Conservation (phyloP, 2,888 invertebrate genomes). For the Tridacna gigas region DNA sequence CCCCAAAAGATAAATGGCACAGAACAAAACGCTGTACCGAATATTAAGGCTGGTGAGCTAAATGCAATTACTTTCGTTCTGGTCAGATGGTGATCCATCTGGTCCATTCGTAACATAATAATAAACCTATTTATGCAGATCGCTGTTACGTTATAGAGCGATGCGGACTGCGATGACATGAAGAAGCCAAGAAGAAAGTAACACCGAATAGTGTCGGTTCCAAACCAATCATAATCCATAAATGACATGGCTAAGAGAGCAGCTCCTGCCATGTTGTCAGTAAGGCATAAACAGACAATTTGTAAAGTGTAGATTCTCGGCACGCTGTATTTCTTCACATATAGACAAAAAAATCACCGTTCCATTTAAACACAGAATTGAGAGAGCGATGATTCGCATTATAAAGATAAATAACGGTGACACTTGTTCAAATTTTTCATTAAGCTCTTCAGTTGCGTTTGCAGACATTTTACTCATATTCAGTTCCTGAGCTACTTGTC, state of each 20-base stretch:
- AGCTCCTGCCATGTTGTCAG: conserved; percentile 9
- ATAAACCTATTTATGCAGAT: conserved; percentile 17
- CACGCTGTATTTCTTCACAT: not conserved
- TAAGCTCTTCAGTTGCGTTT: no score
- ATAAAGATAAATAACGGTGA: not conserved
- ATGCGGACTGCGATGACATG: conserved; percentile 9
- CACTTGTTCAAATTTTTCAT: conserved; percentile 6
- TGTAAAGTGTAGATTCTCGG: conserved; percentile 8
- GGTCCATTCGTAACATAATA: conserved; percentile 1
- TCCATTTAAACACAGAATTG: not conserved
- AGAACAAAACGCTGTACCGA: not conserved
- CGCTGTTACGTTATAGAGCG: conserved; percentile 16
- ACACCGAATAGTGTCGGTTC: not conserved
- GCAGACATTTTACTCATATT: no score
- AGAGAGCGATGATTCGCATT: not conserved
- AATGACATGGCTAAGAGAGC: conserved; percentile 2
- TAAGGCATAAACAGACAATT: not conserved
- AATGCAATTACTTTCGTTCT: not conserved
- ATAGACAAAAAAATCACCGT: not conserved
- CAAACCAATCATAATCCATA: not conserved
- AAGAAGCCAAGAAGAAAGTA: conserved; percentile 2
- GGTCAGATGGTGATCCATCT: not conserved
- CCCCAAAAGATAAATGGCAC: conserved; percentile 4
- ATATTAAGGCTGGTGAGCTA: not conserved
- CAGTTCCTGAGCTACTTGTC: no score